Base-by-base conservation (phyloP, 2,888 invertebrate genomes). In the Lycaena phlaeas region DNA sequence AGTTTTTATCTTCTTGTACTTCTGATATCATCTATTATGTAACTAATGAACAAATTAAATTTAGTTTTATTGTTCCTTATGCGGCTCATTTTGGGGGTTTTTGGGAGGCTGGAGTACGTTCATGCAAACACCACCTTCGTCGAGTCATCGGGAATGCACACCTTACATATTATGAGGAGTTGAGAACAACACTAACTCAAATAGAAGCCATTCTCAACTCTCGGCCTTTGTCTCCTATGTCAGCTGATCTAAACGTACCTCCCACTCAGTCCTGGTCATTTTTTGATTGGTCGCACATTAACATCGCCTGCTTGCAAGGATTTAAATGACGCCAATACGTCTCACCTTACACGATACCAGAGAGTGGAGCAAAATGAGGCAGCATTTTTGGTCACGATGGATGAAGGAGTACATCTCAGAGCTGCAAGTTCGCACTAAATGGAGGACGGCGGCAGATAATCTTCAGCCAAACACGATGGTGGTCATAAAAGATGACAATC, bases 261-360 rank as follows among this genome's bases (percentile, higher is more conserved):
- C 6, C 54, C 56, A 3, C 44, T 64, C 2, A 62, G 55, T 3
- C 63, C 61, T 7, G 62, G 48, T 2, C 64, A 64, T 38, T 60
- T 63, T 44, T 45, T 66, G 14, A 31, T 44, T 11, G 41, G n/a
- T n/a, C n/a, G n/a, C n/a, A n/a, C n/a, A n/a, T n/a, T n/a, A n/a
- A n/a, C n/a, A n/a, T n/a, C n/a, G 44, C 36, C 41, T 7, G 43
- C 27, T 6, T 26, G 11, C 34, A 58, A 50, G 40, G 48, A 36
- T 27, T 41, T 36, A 11, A 17, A 17, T 3, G 18, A 18, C 1
- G 18, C 10, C 12, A 3, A 4, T 11, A 26, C 14, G 4, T 25
- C 34, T 11, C 51, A 10, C 1, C 41, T 47, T 2, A 30, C 37
- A 11, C 40, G 45, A 7, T 45, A 43, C 27, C 42, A 48, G 9